Evolutionary conservation across 2,797 vertebrate species (phyloP).

Genomic region (Paguma larvata): DNA sequence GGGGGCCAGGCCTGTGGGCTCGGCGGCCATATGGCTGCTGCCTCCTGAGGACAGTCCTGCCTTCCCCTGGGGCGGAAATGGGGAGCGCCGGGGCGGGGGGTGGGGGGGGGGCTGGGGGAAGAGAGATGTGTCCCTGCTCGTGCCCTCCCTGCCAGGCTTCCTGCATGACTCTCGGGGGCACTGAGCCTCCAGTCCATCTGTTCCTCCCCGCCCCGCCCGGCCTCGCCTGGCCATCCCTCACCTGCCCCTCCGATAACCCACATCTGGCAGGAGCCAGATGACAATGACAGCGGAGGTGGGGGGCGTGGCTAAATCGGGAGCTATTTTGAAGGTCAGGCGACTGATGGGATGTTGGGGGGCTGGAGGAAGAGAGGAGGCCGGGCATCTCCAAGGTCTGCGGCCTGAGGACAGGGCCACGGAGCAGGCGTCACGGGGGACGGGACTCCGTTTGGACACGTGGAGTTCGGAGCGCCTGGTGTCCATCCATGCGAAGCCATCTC

Average conservation of each 20-base stretch:
- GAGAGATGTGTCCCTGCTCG: neutral
- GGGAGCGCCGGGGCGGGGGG: neutral
- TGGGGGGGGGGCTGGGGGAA: neutral
- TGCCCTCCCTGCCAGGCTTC: neutral
- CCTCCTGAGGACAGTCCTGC: neutral
- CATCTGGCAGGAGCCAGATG: neutral
- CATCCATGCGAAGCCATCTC: neutral
- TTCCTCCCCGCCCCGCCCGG: neutral
- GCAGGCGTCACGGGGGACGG: accelerated
- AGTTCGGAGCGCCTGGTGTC: neutral
- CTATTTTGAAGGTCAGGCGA: neutral
- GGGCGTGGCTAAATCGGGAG: neutral
- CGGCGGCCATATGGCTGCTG: too few relatives aligned
- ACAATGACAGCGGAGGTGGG: neutral
- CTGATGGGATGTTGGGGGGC: neutral
- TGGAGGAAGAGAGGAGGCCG: neutral
- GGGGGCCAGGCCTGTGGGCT: neutral
- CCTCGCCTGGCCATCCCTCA: neutral
- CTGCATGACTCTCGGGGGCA: neutral
- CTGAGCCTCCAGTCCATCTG: accelerated
- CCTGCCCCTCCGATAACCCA: neutral
- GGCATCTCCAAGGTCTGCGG: neutral
- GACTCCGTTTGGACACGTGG: neutral
- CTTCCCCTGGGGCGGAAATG: neutral
- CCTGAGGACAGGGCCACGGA: neutral